Percentiles rank a stretch among this genome's conserved stretches.
Conservation (phyloP, 2,888 invertebrate species). For the Catocala sponsa region DNA sequence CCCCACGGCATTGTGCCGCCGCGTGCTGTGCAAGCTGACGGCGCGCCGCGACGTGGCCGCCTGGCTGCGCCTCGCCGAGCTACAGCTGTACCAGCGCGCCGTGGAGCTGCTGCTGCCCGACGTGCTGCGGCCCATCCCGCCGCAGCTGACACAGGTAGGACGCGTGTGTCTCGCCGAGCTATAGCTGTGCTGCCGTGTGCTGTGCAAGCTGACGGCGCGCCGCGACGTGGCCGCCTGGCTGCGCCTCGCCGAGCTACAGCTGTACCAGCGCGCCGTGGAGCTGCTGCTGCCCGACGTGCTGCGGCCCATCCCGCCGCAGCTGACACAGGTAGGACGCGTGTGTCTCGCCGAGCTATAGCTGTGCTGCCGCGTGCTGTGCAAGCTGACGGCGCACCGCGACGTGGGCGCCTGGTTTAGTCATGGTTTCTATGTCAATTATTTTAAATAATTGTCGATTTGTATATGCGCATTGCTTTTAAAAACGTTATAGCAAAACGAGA, state of each 20-base stretch:
- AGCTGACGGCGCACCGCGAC: constrained; percentile 89
- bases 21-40: constrained; percentile 94
- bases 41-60: constrained; percentile 89
- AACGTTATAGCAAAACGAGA: too few species aligned
- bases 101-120: constrained; percentile 99
- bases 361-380: background rate
- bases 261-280: constrained; percentile 98
- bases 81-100: constrained; percentile 97
- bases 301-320: constrained; percentile 96
- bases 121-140: constrained; percentile 97
- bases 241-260: constrained; percentile 94
- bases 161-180: background rate
- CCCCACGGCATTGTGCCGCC: constrained; percentile 96
- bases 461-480: too few species aligned
- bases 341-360: background rate
- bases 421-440: too few species aligned
- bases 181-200: background rate
- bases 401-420: constrained; percentile 84
- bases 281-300: constrained; percentile 98
- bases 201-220: constrained; percentile 86
- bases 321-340: constrained; percentile 94
- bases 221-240: constrained; percentile 92
- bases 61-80: constrained; percentile 95
- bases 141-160: constrained; percentile 96
- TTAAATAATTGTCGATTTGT: too few species aligned